A percentile compares a stretch with the other conserved stretches of the same genome.
phyloP scores from a whole-genome alignment of 1,140 invertebrate species.

The Neodiprion fabricii region DNA sequence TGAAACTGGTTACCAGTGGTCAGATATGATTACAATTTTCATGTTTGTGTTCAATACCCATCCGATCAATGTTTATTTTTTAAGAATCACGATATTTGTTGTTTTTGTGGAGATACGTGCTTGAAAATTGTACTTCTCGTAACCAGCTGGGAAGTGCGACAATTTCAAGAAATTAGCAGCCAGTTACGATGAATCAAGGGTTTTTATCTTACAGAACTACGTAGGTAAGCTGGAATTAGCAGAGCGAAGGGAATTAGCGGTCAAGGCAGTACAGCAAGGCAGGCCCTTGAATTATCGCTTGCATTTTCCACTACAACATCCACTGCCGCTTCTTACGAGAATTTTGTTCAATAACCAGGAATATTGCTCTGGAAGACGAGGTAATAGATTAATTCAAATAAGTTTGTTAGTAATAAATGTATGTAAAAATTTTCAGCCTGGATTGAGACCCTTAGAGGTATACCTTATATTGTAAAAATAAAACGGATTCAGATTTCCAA shows the following conservation, averaged over 20 bases:
- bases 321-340: constrained; percentile 44
- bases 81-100: no score
- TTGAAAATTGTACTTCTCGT: no score
- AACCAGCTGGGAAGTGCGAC: no score
- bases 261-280: constrained; percentile 34
- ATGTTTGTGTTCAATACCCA: no score
- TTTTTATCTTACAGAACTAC: constrained; percentile 42
- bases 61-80: not conserved
- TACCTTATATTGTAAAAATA: no score
- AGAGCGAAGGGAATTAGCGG: constrained; percentile 39
- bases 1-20: not conserved
- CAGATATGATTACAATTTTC: not conserved
- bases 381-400: constrained; percentile 22
- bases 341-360: constrained; percentile 44
- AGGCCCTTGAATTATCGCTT: constrained; percentile 45
- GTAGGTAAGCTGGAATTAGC: constrained; percentile 48
- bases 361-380: constrained; percentile 41
- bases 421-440: no score
- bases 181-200: not conserved
- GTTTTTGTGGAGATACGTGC: no score
- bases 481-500: not conserved
- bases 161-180: no score
- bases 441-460: no score
- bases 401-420: no score
- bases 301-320: constrained; percentile 47